Base-by-base conservation (phyloP, 2,888 invertebrate species). In the Polydrusus cervinus region DNA sequence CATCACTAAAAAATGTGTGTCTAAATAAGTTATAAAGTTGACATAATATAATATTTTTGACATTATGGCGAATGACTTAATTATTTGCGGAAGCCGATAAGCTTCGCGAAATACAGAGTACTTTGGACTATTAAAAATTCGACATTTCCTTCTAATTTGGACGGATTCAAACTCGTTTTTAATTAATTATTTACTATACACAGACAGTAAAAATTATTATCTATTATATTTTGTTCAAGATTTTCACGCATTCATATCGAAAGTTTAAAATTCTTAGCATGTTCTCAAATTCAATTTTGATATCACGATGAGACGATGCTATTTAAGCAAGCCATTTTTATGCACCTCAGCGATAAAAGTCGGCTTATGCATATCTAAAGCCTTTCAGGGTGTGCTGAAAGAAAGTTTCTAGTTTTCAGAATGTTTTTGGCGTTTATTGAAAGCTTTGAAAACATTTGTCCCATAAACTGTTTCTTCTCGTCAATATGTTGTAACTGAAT, bases 311-410 rank as follows among this genome's bases (percentile, higher is more conserved):
- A 16, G 34, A 65, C 14, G 38, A 65, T 51, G 11, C 30, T 34
- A 25, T 65, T 18, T 65, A 65, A 65, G 34, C 34, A 40, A 67
- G 67, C 40, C 18, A 72, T 72, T 72, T 67, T 72, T 60, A 72
- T 72, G 72, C 72, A 57, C 47, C 67, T 66, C 60, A 47, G 57
- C 65, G 66, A 66, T 72, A 72, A 67, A 72, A 72, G 18, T 60
- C 55, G 38, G 45, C 72, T 67, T 57, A 57, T 64, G 55, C 47
- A 60, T 72, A 72, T 72, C 57, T 60, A 49, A 67, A 34, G 60
- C 66, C 13, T 66, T 45, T 67, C 57, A 25, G 40, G 30, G 69
- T 47, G 3, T 38, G 47, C 45, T 40, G 60, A 49, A 47, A 67
- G 67, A 67, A 67, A 67, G 55, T 67, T 67, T 57, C 67, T 45